A percentile compares a stretch with the other conserved stretches of the same genome.
phyloP scores from a whole-genome alignment of 2,797 vertebrate species.

The Trichosurus vulpecula region DNA sequence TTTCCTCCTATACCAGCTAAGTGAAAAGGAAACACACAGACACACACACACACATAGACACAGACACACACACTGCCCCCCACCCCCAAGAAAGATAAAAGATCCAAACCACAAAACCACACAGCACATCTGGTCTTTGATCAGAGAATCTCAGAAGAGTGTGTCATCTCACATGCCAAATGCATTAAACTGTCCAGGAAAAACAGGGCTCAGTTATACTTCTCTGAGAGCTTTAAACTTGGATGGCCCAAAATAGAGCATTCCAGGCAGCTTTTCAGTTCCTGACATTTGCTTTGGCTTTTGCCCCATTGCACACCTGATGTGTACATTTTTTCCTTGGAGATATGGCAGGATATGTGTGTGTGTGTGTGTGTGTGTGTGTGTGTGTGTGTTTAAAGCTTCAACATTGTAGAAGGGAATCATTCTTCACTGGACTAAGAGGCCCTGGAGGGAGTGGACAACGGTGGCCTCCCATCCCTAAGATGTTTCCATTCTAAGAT shows the following conservation, averaged over 20 bases:
- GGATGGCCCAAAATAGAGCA: not conserved
- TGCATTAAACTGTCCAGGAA: not conserved
- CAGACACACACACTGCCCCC: not conserved
- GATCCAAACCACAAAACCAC: not conserved
- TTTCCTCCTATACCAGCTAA: constrained; percentile 22
- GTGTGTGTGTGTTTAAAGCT: not conserved
- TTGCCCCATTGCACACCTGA: not conserved
- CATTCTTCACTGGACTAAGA: not conserved
- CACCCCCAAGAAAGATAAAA: not conserved
- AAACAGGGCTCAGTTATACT: not conserved
- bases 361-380: not conserved
- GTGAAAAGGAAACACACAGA: not conserved
- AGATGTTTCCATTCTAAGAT: not conserved
- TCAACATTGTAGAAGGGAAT: not conserved
- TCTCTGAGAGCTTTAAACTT: not conserved
- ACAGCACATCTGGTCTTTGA: constrained; percentile 23
- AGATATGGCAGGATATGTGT: not conserved
- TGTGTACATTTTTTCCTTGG: not conserved
- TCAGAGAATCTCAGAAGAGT: not conserved
- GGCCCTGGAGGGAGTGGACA: not conserved
- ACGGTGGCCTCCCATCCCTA: not conserved
- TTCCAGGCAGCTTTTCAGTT: not conserved
- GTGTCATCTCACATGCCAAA: constrained; percentile 10
- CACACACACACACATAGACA: not conserved
- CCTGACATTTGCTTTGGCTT: constrained; percentile 10